A percentile compares a stretch with the other conserved stretches of the same genome.
phyloP scores from a whole-genome alignment of 1,140 invertebrate genomes.

The Adelges cooleyi region DNA sequence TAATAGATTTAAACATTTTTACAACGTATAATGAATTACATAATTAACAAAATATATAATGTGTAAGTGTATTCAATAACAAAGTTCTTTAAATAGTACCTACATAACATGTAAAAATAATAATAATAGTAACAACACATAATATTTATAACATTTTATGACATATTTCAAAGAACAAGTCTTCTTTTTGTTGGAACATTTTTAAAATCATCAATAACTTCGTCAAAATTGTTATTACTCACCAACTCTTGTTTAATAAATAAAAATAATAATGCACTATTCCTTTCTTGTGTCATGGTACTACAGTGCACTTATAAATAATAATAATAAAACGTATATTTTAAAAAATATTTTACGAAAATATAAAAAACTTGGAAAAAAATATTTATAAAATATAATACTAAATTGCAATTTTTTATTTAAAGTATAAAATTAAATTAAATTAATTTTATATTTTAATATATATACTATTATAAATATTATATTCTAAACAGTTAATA shows the following conservation, averaged over 20 bases:
- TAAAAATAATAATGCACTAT: neutral
- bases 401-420: no score
- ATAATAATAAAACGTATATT: no score
- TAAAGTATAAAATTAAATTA: no score
- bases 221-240: neutral
- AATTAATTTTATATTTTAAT: no score
- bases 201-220: constrained; percentile 1
- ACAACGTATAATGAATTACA: neutral
- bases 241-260: neutral
- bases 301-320: no score
- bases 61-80: neutral
- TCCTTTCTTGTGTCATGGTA: neutral
- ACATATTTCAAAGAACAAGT: neutral
- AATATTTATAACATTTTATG: neutral
- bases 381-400: no score
- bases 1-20: no score
- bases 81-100: neutral
- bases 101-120: neutral
- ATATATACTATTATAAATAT: no score
- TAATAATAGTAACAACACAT: neutral
- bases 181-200: neutral
- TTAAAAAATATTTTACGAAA: no score
- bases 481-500: no score
- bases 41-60: neutral
- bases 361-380: no score